Evolutionary conservation across 2,113 vertebrate genomes (phyloP).

Genomic region (Acrocephalus kingi): DNA sequence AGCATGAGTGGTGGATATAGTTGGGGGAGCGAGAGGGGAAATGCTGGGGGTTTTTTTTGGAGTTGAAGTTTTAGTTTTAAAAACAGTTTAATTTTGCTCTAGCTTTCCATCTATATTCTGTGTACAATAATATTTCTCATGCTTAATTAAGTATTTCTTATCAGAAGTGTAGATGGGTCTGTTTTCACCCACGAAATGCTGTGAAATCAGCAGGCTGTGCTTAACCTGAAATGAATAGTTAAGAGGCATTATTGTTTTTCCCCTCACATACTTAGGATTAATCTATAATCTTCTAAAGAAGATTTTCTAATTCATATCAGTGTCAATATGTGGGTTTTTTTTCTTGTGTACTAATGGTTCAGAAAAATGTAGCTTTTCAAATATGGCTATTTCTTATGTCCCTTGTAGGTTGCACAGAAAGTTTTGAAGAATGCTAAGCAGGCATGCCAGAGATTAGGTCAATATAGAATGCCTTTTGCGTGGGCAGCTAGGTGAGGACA

Average conservation of each 20-base stretch:
- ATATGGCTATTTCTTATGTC: background rate
- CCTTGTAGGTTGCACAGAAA: constrained; percentile 91
- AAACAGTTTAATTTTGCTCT: background rate
- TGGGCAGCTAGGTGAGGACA: constrained; percentile 92
- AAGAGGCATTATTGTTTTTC: background rate
- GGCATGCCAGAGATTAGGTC: constrained; percentile 90
- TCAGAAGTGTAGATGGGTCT: background rate
- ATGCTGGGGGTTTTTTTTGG: background rate
- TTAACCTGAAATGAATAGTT: background rate
- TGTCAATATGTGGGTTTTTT: background rate
- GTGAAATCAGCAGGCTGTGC: background rate
- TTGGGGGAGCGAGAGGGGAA: background rate
- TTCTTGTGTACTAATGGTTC: background rate
- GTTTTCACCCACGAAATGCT: background rate
- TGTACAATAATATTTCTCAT: background rate
- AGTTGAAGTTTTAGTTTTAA: background rate
- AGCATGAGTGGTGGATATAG: background rate
- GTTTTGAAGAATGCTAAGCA: constrained; percentile 97
- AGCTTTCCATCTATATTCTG: background rate
- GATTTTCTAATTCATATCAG: background rate
- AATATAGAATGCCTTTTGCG: constrained; percentile 97
- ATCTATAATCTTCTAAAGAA: background rate
- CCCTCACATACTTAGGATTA: background rate
- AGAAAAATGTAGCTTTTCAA: background rate
- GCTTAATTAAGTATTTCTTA: background rate